A percentile compares a stretch with the other conserved stretches of the same genome.
These are phyloP conservation scores for Noctua janthe DNA, from an alignment of 2,888 invertebrate genomes.

Conservation along the genomic window DNA sequence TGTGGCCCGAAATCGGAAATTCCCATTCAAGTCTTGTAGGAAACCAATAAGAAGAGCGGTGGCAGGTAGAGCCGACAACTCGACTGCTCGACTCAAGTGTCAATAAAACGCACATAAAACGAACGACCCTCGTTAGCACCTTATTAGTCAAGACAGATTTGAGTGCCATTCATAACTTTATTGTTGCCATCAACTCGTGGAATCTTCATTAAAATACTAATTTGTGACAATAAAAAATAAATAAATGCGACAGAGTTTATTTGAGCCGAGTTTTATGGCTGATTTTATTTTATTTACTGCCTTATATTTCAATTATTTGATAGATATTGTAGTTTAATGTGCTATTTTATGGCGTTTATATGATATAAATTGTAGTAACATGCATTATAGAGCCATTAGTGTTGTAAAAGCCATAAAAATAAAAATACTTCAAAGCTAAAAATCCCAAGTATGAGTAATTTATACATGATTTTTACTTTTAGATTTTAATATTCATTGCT, in stretches of 20 bases:
- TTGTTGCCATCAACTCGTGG: conserved; percentile 79
- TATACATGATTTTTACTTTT: conserved; percentile 17
- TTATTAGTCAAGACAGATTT: conserved; percentile 86
- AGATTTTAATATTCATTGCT: neutral
- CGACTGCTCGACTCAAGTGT: conserved; percentile 80
- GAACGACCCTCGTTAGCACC: conserved; percentile 88
- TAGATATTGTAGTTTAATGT: conserved; percentile 60
- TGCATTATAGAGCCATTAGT: conserved; percentile 37
- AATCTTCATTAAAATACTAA: conserved; percentile 76
- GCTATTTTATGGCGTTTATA: conserved; percentile 54
- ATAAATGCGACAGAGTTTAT: conserved; percentile 64
- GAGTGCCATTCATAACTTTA: conserved; percentile 84
- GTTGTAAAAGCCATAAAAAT: conserved; percentile 43
- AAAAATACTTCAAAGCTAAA: conserved; percentile 20
- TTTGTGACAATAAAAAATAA: conserved; percentile 75
- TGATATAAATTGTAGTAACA: conserved; percentile 48
- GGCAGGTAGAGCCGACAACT: conserved; percentile 78
- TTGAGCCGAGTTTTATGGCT: conserved; percentile 60
- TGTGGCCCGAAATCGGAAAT: conserved; percentile 55
- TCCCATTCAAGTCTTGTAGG: conserved; percentile 75
- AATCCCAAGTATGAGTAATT: conserved; percentile 19
- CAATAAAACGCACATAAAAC: conserved; percentile 88
- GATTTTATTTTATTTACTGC: conserved; percentile 60
- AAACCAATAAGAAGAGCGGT: conserved; percentile 81
- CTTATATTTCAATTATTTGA: conserved; percentile 61